Conservation (phyloP, 1,140 invertebrate genomes). For the Diplogasteroides magnus region DNA sequence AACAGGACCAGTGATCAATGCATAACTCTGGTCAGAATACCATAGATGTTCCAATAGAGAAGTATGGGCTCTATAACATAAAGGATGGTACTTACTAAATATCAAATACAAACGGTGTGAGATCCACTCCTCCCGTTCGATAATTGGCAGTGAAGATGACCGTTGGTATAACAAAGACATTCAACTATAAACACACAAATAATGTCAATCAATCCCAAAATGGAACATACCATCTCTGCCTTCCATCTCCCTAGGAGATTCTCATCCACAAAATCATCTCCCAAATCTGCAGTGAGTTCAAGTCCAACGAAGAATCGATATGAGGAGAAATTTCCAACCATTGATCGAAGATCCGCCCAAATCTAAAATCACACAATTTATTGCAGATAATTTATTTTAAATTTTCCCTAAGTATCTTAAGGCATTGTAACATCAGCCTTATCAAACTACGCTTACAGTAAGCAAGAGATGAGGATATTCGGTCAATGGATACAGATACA, state of each 20-base stretch:
- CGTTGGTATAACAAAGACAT: conserved; percentile 20
- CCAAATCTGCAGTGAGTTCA: conserved; percentile 31
- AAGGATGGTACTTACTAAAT: too few species aligned
- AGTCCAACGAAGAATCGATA: conserved; percentile 28
- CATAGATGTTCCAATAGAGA: not conserved
- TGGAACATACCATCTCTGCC: conserved; percentile 42
- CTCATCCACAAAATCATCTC: conserved; percentile 34
- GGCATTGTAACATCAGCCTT: too few species aligned
- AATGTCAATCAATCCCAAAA: not conserved
- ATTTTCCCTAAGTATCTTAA: too few species aligned
- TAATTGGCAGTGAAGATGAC: not conserved
- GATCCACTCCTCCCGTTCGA: not conserved
- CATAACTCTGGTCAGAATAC: too few species aligned
- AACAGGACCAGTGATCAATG: conserved; percentile 1
- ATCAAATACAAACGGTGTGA: not conserved
- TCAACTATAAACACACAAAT: conserved; percentile 22
- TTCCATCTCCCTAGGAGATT: conserved; percentile 32
- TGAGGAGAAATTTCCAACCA: conserved; percentile 24
- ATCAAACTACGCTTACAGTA: too few species aligned
- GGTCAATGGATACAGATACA: too few species aligned
- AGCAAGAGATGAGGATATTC: too few species aligned
- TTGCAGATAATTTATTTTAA: too few species aligned
- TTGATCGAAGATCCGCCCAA: conserved; percentile 22
- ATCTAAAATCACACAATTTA: too few species aligned
- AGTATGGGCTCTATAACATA: too few species aligned